These are phyloP conservation scores for Mormyrus hasselquistii DNA, from an alignment of 2,797 vertebrate genomes.

Conservation along the genomic window DNA sequence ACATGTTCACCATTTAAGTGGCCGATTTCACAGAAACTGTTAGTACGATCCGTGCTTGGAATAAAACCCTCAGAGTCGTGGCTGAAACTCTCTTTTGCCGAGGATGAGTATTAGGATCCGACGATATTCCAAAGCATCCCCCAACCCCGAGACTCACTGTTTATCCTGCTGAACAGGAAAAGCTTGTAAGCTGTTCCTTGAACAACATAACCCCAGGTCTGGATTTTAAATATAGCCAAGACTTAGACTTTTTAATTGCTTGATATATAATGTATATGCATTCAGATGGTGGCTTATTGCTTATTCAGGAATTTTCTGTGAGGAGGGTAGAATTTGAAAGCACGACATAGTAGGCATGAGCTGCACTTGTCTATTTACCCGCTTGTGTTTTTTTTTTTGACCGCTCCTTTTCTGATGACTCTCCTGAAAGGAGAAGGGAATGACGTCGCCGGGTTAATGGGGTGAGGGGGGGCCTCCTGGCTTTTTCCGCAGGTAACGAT, in stretches of 20 bases:
- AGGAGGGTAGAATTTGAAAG: not conserved
- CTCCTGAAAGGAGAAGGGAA: constrained; percentile 43
- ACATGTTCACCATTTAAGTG: not conserved
- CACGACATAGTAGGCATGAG: constrained; percentile 21
- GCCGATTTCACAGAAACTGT: not conserved
- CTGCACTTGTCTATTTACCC: constrained; percentile 24
- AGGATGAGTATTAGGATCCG: not conserved
- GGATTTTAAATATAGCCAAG: constrained; percentile 35
- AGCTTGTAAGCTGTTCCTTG: constrained; percentile 37
- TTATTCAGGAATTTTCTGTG: constrained; percentile 31
- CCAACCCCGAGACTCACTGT: constrained; percentile 20
- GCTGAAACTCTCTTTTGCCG: not conserved
- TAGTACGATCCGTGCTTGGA: not conserved
- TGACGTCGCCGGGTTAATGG: constrained; percentile 58
- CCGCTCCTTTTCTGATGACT: constrained; percentile 27
- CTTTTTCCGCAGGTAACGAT: constrained; percentile 80
- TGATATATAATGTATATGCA: constrained; percentile 43
- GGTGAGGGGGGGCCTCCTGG: constrained; percentile 55
- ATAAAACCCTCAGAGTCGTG: not conserved
- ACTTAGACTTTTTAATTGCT: constrained; percentile 41
- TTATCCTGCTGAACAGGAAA: constrained; percentile 44
- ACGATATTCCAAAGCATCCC: not conserved
- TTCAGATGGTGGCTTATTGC: constrained; percentile 31
- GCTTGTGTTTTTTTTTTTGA: constrained; percentile 7
- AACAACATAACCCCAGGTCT: constrained; percentile 31